Base-by-base conservation (phyloP, 2,888 invertebrate species). In the Nebria brevicollis region DNA sequence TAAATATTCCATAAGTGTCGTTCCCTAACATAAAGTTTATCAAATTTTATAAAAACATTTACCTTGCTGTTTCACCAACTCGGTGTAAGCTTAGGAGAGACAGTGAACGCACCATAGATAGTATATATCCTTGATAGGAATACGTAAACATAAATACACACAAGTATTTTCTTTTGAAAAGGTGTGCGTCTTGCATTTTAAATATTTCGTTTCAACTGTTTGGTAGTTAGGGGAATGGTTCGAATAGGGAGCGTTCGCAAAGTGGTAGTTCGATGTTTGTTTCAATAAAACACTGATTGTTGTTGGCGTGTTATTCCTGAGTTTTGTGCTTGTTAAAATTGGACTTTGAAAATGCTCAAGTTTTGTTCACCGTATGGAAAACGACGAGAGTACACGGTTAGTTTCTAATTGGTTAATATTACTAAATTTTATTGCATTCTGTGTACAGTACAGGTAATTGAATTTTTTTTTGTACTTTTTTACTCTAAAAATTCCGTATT, bases 341-440 rank as follows among this genome's bases (percentile, higher is more conserved):
- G 68, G 34, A 83, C 75, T 20, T 1, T 20, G 20, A 20, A 20
- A 82, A 89, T 90, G 89, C 84, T 90, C 84, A 90, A 90, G 84
- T 90, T 90, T 85, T 89, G 90, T 85, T 88, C 89, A 76, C 89
- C 89, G 11, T 85, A 87, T 77, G 86, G 86, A 79, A 86, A 85
- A 83, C 84, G 86, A 34, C 82, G 85, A 70, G 85, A 86, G 84
- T 85, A 88, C 87, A 88, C 87, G 88, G 88, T 88, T 89, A 85
- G 87, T 92, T 92, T 92, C 89, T 92, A 88, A 92, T 92, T 90
- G 92, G 6, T 92, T 87, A 92, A 92, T 70, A 11, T 70, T 26
- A 34, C 2, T 34, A 34, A 34, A 34, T 34, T 2, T 34, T 34
- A 34, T 34, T 34, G 34, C 34, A 34, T 34, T 34, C 34, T 34